Evolutionary conservation across 2,113 vertebrate genomes (phyloP), one percentile per base, ranked within the genome.

Genomic region (Suncus etruscus): DNA sequence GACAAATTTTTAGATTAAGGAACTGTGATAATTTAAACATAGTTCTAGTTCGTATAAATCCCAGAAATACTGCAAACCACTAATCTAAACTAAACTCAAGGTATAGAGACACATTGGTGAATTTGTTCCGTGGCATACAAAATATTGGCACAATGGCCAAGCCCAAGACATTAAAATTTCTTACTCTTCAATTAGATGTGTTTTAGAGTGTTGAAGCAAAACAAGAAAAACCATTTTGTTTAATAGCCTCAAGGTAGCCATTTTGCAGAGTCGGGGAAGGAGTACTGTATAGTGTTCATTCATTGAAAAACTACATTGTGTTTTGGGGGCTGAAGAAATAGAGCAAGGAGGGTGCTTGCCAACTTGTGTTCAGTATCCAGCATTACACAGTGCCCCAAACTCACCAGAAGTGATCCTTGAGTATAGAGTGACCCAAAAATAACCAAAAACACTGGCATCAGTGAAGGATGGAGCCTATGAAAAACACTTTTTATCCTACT

Each of bases 1-100:
- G 39, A 72, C 50, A 61, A 27, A 88, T 31, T 85, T 88, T 77
- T 73, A 88, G 22, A 50, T 14, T 54, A 54, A 63, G 9, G 32
- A 86, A 50, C 27, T 7, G 80, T 61, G n/a, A 24, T 58, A 91
- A 91, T 75, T 79, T 70, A 89, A 91, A 47, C 72, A 86, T 10
- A 66, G 61, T 66, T 86, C 16, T 69, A 51, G 61, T 10, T 86
- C 32, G 80, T 80, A 84, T 91, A 86, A 89, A 69, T 86, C 83
- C 61, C 48, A 69, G 54, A 78, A 86, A 70, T 18, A 68, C 32
- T 25, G 0, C 27, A 82, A 45, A 54, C 68, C 50, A 88, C n/a
- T 83, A 70, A 48, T 86, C 29, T 27, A 82, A 39, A 50, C 29
- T 27, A 82, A 39, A 50, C 39, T 75, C 79, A 54, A 15, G 87